Conservation (phyloP, 2,797 vertebrate species). For the Sternotherus odoratus region DNA sequence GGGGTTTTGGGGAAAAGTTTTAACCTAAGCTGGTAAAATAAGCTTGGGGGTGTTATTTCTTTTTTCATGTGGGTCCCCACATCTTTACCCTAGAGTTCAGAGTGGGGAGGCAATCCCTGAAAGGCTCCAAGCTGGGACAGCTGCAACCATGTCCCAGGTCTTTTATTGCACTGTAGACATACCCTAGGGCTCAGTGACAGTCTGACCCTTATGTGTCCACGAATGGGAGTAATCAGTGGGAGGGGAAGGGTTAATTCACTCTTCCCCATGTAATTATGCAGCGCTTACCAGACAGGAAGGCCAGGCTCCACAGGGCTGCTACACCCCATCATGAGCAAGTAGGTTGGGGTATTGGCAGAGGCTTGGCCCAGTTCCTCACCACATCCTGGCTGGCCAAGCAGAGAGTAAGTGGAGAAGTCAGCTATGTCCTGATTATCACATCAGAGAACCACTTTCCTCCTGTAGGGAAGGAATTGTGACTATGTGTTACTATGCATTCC, state of each 20-base stretch:
- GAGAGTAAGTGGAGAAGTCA: background rate
- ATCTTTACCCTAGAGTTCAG: too few species aligned
- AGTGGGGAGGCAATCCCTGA: too few species aligned
- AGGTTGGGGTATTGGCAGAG: background rate
- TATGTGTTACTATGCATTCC: too few species aligned
- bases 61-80: too few species aligned
- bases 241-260: background rate
- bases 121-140: too few species aligned
- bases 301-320: background rate
- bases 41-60: too few species aligned
- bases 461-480: too few species aligned
- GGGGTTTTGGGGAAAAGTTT: too few species aligned
- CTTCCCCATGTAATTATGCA: background rate
- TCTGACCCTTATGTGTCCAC: background rate
- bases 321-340: background rate
- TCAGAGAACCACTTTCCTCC: too few species aligned
- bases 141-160: background rate
- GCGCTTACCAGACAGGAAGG: background rate
- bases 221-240: background rate
- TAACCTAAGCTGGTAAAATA: too few species aligned
- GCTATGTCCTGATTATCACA: background rate
- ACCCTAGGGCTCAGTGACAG: background rate
- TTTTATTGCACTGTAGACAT: background rate
- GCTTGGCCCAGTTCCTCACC: background rate
- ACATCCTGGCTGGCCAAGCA: background rate